Percentiles rank a stretch among this genome's conserved stretches.
phyloP scores from a whole-genome alignment of 2,888 invertebrate genomes.

The Hypena proboscidalis region DNA sequence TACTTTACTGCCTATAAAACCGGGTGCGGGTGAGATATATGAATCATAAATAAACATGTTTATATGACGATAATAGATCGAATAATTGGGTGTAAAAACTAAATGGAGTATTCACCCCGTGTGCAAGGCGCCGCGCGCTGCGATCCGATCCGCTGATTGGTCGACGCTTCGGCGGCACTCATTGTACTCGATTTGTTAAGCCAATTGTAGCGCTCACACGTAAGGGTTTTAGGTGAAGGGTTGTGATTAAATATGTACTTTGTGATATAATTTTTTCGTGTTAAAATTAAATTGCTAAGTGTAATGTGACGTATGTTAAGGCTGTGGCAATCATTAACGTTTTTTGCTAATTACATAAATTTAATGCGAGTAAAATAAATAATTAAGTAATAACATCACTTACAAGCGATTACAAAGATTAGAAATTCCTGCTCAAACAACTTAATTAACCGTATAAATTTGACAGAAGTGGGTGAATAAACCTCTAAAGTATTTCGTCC shows the following conservation, averaged over 20 bases:
- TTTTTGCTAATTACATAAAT: constrained; percentile 17
- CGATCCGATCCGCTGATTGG: constrained; percentile 57
- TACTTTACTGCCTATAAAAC: constrained; percentile 80
- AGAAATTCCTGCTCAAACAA: constrained; percentile 43
- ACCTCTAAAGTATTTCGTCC: constrained; percentile 70
- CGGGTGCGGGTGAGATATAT: constrained; percentile 63
- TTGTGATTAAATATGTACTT: constrained; percentile 1
- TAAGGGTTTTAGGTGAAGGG: constrained; percentile 20
- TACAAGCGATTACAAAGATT: constrained; percentile 40
- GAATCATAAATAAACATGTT: constrained; percentile 74
- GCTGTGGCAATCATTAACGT: constrained; percentile 12
- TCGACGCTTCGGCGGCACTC: constrained; percentile 41
- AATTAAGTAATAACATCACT: constrained; percentile 39
- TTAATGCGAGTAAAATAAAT: constrained; percentile 12
- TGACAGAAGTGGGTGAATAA: constrained; percentile 66
- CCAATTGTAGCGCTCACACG: constrained; percentile 40
- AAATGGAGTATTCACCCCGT: constrained; percentile 59
- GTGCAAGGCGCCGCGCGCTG: constrained; percentile 47
- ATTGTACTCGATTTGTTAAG: constrained; percentile 53
- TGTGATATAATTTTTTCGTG: not conserved
- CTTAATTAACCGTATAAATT: constrained; percentile 56
- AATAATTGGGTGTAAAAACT: constrained; percentile 75
- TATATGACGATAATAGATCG: constrained; percentile 74
- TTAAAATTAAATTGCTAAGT: not conserved
- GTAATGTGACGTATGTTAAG: not conserved